phyloP scores from a whole-genome alignment of 2,888 invertebrate genomes.

The Blastobasis lacticolella region DNA sequence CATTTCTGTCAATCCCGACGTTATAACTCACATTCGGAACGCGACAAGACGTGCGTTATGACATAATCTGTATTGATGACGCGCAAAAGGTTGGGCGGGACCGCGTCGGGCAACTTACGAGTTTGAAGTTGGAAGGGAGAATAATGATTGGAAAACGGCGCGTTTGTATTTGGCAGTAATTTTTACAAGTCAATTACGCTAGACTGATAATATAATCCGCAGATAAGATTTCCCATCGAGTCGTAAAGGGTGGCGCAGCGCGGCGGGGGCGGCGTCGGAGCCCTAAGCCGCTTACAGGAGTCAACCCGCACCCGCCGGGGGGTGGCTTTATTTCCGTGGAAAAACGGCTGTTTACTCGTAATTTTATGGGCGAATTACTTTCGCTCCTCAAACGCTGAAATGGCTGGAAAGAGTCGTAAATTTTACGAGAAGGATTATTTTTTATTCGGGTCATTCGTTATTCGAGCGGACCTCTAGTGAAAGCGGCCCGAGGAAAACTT shows the following conservation, averaged over 20 bases:
- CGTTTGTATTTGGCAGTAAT: too few relatives aligned
- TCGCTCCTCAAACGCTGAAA: conserved; percentile 64
- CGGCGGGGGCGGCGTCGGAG: conserved; percentile 36
- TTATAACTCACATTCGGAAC: too few relatives aligned
- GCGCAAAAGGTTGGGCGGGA: too few relatives aligned
- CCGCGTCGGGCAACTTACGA: too few relatives aligned
- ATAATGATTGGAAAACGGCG: too few relatives aligned
- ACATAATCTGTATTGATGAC: too few relatives aligned
- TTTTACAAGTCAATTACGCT: conserved; percentile 66
- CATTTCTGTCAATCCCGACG: conserved; percentile 10
- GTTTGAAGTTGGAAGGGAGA: too few relatives aligned
- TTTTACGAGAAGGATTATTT: conserved; percentile 57
- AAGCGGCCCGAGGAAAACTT: conserved; percentile 10
- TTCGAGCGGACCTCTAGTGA: conserved; percentile 18
- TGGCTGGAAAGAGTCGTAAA: conserved; percentile 59
- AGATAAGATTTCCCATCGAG: conserved; percentile 70
- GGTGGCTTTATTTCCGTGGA: conserved; percentile 61
- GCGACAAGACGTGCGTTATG: too few relatives aligned
- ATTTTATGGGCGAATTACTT: conserved; percentile 70
- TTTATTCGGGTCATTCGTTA: conserved; percentile 58
- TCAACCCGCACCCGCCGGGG: conserved; percentile 46
- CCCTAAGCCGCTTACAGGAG: conserved; percentile 70
- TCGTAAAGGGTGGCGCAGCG: conserved; percentile 39
- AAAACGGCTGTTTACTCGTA: conserved; percentile 71
- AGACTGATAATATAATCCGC: conserved; percentile 67